These are phyloP conservation scores for Himalopsyche anomala DNA, from an alignment of 2,888 invertebrate species.

Conservation along the genomic window DNA sequence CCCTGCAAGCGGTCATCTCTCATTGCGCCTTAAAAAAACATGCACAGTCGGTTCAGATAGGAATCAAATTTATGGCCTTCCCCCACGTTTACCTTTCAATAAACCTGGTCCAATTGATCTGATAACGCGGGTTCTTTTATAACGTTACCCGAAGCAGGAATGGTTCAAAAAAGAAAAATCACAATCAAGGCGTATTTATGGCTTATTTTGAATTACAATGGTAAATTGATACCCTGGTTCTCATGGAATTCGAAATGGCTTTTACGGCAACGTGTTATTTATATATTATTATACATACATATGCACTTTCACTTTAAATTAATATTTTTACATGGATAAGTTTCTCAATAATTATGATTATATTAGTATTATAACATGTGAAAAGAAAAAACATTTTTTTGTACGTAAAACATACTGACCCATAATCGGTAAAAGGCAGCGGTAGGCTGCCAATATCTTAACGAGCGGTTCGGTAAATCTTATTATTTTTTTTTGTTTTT, in stretches of 20 bases:
- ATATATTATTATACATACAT: not conserved
- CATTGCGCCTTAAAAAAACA: not conserved
- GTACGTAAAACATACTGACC: no score
- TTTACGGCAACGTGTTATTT: not conserved
- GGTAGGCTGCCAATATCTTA: no score
- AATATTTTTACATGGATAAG: not conserved
- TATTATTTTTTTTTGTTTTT: no score
- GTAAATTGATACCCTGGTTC: slow-evolving; percentile 22
- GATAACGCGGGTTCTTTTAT: not conserved
- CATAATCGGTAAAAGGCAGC: no score
- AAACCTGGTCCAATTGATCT: slow-evolving; percentile 1
- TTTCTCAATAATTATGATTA: no score
- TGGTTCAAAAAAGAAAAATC: not conserved
- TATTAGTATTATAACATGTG: no score
- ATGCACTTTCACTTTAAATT: not conserved
- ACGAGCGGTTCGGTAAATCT: no score
- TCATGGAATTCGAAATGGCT: not conserved
- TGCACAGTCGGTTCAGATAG: not conserved
- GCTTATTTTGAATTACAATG: slow-evolving; percentile 19
- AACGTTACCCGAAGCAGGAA: not conserved
- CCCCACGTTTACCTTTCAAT: slow-evolving; percentile 19
- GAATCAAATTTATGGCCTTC: slow-evolving; percentile 29
- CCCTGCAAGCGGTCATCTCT: not conserved
- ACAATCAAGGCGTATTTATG: not conserved
- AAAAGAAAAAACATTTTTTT: no score